Evolutionary conservation across 1,140 invertebrate genomes (phyloP).

Genomic region (Octopus sinensis): DNA sequence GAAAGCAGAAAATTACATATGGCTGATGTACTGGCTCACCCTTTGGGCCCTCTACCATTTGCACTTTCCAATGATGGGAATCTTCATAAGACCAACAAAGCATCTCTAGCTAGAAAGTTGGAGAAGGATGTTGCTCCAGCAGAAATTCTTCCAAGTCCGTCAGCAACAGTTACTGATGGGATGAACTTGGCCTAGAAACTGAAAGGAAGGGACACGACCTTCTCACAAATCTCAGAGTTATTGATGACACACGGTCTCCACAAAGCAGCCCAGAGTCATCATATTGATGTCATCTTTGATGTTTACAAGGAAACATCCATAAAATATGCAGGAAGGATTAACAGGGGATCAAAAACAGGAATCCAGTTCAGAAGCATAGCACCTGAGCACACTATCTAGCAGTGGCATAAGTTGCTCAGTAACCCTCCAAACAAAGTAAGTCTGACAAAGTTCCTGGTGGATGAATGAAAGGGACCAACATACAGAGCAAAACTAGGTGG

Average conservation of each 20-base stretch:
- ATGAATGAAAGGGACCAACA: not conserved
- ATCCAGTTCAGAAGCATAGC: not conserved
- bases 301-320: not conserved
- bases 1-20: constrained; percentile 21
- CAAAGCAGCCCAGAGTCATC: not conserved
- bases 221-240: not conserved
- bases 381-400: not conserved
- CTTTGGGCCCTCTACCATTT: constrained; percentile 16
- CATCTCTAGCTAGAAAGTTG: not conserved
- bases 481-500: not conserved
- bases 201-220: not conserved
- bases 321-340: not conserved
- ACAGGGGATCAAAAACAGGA: not conserved
- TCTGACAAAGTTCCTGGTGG: not conserved
- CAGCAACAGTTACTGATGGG: not conserved
- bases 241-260: not conserved
- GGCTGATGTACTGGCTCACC: constrained; percentile 18
- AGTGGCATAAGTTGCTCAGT: not conserved
- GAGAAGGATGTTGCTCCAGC: not conserved
- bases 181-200: not conserved
- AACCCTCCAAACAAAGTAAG: not conserved
- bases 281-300: not conserved
- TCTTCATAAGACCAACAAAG: not conserved
- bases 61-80: not conserved
- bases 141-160: not conserved